Conservation (phyloP, 2,113 vertebrate genomes). For the Nibea coibor region DNA sequence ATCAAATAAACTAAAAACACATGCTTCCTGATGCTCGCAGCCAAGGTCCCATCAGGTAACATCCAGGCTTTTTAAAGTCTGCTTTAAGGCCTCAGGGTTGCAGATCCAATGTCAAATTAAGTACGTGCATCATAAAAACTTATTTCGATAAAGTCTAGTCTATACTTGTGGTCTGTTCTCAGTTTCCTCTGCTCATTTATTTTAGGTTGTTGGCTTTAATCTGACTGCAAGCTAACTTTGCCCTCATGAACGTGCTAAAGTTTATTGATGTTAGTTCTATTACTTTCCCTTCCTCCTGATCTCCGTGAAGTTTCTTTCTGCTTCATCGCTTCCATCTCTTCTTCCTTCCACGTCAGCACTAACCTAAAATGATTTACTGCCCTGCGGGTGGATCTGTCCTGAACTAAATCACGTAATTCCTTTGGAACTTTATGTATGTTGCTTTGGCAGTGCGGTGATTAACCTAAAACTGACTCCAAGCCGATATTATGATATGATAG, state of each 20-base stretch:
- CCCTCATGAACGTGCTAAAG: neutral
- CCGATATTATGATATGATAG: neutral
- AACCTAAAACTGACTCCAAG: neutral
- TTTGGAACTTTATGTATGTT: neutral
- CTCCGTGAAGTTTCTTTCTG: neutral
- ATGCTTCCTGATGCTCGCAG: neutral
- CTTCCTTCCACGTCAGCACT: neutral
- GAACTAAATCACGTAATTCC: neutral
- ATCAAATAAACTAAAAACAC: neutral
- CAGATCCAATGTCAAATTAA: neutral
- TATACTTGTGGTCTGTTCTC: neutral
- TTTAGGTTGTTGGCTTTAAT: neutral
- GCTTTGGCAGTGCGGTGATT: neutral
- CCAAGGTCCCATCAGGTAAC: neutral
- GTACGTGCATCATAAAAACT: neutral
- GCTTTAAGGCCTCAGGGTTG: neutral
- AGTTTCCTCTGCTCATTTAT: neutral
- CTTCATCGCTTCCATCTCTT: neutral
- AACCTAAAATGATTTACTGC: constrained; percentile 1
- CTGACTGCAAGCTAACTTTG: neutral
- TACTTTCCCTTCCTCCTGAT: neutral
- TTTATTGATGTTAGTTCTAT: neutral
- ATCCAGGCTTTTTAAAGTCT: neutral
- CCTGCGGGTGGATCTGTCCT: neutral
- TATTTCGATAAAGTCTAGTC: neutral